Evolutionary conservation across 1,140 invertebrate genomes (phyloP), one percentile per base, ranked within the genome.

Genomic region (Galendromus occidentalis): DNA sequence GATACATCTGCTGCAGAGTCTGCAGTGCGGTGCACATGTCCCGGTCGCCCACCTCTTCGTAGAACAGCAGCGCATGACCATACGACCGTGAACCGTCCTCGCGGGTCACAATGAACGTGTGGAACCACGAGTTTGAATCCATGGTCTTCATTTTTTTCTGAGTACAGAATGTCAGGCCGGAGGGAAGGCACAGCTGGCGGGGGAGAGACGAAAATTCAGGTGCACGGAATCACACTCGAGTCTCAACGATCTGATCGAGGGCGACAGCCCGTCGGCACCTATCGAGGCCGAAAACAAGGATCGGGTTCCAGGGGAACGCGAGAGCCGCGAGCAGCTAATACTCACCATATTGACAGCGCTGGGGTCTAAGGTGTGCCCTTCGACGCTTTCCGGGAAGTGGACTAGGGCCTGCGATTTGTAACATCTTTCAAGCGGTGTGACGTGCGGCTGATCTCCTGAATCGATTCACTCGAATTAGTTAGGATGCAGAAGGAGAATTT

Each of bases 21-120:
- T 93, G 88, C 83, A 97, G 91, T 42, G 91, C 91, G 69, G 83
- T 85, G 74, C 89, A 91, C 69, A 96, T 92, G 74, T 91, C 87
- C 59, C 83, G 80, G 75, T 91, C 91, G 63, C 83, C 83, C 69
- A 94, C 89, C 79, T 93, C 87, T 78, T 98, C 94, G 79, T 88
- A 96, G 76, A 97, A 97, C 14, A 91, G 84, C 66, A 91, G 82
- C 70, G 88, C 89, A 73, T 91, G 92, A 42, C 95, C 95, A 80
- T 92, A 94, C 64, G 85, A 85, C 70, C 91, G 80, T 67, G 85
- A 85, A 47, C 94, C 95, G 83, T 98, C 91, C 80, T 97, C 92
- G 72, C 86, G 83, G 20, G 94, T 98, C 45, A 97, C 90, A 7
- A 97, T 83, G 80, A 98, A 99, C 55, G 91, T 90, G 76, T 98